Evolutionary conservation across 2,797 vertebrate species (phyloP), one percentile per base, ranked within the genome.

Genomic region (Artibeus jamaicensis): DNA sequence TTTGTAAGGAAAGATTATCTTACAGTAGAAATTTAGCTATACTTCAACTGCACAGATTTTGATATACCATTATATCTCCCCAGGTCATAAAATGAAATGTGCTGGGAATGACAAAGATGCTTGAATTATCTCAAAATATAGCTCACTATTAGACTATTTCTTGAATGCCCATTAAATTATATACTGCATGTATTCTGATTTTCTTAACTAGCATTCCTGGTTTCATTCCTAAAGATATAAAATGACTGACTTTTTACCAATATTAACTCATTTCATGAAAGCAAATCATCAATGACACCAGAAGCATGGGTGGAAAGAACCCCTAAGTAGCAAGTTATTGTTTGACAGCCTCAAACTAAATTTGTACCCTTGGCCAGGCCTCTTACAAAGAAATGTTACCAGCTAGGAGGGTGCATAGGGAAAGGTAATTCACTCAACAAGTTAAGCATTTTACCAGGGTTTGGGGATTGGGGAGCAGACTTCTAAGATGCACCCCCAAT

Each of bases 1-100:
- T 93, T 92, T 79, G 42, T 26, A 89, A 92, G 37, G 57, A 86
- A 90, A 95, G 26, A 68, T 78, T 55, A 93, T 93, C 91, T 89
- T 87, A 97, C 6, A 88, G 6, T 73, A 90, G 42, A 92, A 96
- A 82, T 92, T 92, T 82, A 96, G 39, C 88, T 88, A 73, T 19
- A 82, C 32, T 71, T 95, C 34, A 89, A 73, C 18, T 77, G 34
- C 76, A 81, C 44, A 77, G 21, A 85, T 82, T 89, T 59, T 92
- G 68, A 92, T 62, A 76, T 37, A 90, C 42, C 16, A 34, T 24
- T 92, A 57, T 34, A 15, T 50, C 70, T 37, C 78, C 53, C 6
- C 57, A 91, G 74, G 70, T 76, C 26, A 94, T 62, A 91, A 88
- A 91, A 86, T 39, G 32, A 42, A n/a, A 24, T 79, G 39, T 59